phyloP scores from a whole-genome alignment of 2,888 invertebrate genomes.

The Epistrophella euchroma region DNA sequence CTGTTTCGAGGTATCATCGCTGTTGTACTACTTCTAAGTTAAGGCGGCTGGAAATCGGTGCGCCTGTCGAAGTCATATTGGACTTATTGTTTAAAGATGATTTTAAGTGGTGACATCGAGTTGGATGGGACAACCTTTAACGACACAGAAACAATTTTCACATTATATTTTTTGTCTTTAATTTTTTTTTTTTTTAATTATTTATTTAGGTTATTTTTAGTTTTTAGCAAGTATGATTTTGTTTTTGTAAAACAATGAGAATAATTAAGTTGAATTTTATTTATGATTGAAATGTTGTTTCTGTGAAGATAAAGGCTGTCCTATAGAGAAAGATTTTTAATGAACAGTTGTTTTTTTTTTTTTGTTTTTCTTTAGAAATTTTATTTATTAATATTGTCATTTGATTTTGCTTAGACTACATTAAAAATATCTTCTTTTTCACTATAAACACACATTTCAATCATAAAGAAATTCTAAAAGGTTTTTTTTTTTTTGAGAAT shows the following conservation, averaged over 20 bases:
- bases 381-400: constrained; percentile 15
- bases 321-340: constrained; percentile 71
- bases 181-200: constrained; percentile 60
- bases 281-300: constrained; percentile 85
- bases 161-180: constrained; percentile 80
- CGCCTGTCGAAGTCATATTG: constrained; percentile 54
- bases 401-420: constrained; percentile 40
- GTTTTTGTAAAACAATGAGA: constrained; percentile 41
- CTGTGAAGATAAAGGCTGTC: constrained; percentile 84
- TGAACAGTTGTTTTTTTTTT: constrained; percentile 32
- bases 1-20: constrained; percentile 54
- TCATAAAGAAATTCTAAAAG: constrained; percentile 80
- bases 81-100: constrained; percentile 66
- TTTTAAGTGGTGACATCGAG: constrained; percentile 79
- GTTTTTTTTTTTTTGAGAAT: background rate
- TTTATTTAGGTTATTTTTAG: constrained; percentile 38
- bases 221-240: constrained; percentile 31
- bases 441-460: constrained; percentile 84
- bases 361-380: constrained; percentile 14
- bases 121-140: constrained; percentile 85
- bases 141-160: constrained; percentile 86
- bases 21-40: constrained; percentile 47
- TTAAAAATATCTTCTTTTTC: constrained; percentile 75
- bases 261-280: constrained; percentile 63
- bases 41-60: constrained; percentile 36